Base-by-base conservation (phyloP, 2,113 vertebrate species). In the Orthochromis malagaraziensis region DNA sequence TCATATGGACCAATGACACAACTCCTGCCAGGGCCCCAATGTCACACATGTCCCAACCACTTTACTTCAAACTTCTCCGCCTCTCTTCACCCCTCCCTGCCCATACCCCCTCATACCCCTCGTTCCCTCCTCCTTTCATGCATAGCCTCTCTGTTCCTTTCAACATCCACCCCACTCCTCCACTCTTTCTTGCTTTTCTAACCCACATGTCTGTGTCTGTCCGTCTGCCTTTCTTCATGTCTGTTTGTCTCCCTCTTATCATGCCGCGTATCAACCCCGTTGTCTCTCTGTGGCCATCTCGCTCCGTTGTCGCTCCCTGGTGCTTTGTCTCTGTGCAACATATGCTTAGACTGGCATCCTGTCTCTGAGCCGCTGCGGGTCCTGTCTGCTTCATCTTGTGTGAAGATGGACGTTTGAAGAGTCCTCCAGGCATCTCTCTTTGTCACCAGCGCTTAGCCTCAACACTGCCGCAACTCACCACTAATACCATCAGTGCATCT, bases 1-100 rank as follows among this genome's bases (percentile, higher is more conserved):
- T 96, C 95, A 93, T 91, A 92, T 26, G 85, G 90, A 92, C 93
- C 95, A 93, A 90, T 95, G 94, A 95, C 94, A 94, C 94, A 92
- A 93, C 92, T 95, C 85, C 94, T 88, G 93, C 92, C 87, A 87
- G 92, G 86, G 88, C 92, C 92, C 88, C 91, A 80, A 89, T 96
- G 95, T 95, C 95, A 96, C 94, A 95, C 94, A 93, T 53, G 95
- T 96, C 95, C 94, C 89, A 94, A 93, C 91, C 88, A 83, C 88
- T 96, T 95, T 94, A 85, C 94, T 89, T 95, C 95, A 95, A 95
- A 95, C 91, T 83, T 93, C 84, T 88, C 90, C 83, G 79, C 68
- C 73, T 84, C 83, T 82, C 82, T 42, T 81, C 33, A 70, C 79
- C 91, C 89, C 87, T 85, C 84, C 79, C 70, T 65, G 16, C 58